Percentiles rank a stretch among this genome's conserved stretches.
Conservation (phyloP, 2,113 vertebrate genomes). For the Dicerorhinus sumatrensis region DNA sequence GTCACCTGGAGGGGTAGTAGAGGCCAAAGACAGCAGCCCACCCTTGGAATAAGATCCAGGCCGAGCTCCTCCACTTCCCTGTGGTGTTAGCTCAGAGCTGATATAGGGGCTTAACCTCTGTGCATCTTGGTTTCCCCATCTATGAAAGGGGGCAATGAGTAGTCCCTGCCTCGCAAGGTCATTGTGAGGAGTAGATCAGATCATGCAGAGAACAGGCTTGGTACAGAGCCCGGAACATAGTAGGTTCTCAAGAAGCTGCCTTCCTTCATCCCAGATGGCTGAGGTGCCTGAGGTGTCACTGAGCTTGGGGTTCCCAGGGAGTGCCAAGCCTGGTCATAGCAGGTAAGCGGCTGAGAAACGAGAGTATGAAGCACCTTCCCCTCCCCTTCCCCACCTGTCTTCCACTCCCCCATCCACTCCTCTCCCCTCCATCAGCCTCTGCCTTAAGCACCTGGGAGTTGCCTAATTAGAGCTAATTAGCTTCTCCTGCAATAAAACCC, state of each 20-base stretch:
- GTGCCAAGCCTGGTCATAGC: neutral
- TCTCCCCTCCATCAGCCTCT: neutral
- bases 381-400: neutral
- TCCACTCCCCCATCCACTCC: neutral
- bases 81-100: neutral
- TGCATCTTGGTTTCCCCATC: neutral
- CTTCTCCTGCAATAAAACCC: constrained; percentile 85
- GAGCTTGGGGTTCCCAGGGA: neutral
- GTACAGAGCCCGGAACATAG: neutral
- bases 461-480: constrained; percentile 88
- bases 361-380: neutral
- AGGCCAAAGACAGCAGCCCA: neutral
- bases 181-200: neutral
- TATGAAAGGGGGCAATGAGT: neutral
- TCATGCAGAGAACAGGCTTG: neutral
- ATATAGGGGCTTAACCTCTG: neutral
- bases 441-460: constrained; percentile 80
- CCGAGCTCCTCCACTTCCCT: neutral
- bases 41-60: neutral
- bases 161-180: neutral
- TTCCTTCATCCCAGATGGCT: neutral
- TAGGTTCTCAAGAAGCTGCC: constrained; percentile 38
- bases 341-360: neutral
- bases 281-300: neutral
- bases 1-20: neutral